Percentiles rank a stretch among this genome's conserved stretches.
These are phyloP conservation scores for Pomatostomus ruficeps DNA, from an alignment of 2,113 vertebrate genomes.

Conservation along the genomic window DNA sequence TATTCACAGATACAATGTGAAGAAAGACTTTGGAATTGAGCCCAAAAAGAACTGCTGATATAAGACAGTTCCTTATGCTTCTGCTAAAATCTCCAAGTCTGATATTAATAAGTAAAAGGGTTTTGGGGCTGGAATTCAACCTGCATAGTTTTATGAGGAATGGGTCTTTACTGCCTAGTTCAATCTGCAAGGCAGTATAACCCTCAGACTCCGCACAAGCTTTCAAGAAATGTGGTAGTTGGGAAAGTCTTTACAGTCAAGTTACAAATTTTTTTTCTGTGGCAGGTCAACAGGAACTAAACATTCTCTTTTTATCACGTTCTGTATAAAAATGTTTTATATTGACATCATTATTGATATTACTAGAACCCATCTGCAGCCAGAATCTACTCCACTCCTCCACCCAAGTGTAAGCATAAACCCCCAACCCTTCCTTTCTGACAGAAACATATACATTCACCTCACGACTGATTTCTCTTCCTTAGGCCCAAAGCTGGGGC, in stretches of 20 bases:
- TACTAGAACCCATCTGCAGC: not conserved
- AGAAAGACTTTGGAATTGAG: slow-evolving; percentile 8
- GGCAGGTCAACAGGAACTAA: not conserved
- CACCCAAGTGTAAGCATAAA: not conserved
- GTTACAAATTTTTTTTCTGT: not conserved
- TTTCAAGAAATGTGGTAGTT: not conserved
- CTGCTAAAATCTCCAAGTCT: not conserved
- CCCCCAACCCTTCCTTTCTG: not conserved
- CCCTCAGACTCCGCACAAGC: not conserved
- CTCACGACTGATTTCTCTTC: not conserved
- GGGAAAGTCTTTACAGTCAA: not conserved
- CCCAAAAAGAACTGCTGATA: slow-evolving; percentile 23
- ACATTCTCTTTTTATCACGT: not conserved
- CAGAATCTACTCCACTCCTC: not conserved
- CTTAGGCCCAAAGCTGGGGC: not conserved
- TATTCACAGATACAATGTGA: not conserved
- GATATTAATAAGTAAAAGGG: slow-evolving; percentile 23
- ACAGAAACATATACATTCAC: not conserved
- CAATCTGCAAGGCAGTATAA: not conserved
- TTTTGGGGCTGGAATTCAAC: not conserved
- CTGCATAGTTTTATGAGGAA: not conserved
- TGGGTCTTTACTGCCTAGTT: not conserved
- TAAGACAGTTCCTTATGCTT: not conserved
- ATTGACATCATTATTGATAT: not conserved
- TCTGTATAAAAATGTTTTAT: not conserved